phyloP scores from a whole-genome alignment of 2,888 invertebrate species.

The Drosophila mercatorum region DNA sequence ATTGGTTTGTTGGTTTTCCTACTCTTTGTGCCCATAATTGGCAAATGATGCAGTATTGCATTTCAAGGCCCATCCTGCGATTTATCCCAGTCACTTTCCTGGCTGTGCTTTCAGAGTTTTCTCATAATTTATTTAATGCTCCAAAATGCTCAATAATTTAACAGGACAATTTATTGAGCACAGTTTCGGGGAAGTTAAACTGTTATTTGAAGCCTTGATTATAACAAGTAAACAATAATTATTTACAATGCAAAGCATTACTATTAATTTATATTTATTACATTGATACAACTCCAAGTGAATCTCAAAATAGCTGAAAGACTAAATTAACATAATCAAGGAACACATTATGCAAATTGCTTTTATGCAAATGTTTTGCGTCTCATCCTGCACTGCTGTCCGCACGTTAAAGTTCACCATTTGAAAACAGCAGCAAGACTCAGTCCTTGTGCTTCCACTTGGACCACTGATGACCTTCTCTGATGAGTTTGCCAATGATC shows the following conservation, averaged over 20 bases:
- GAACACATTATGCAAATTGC: conserved; percentile 15
- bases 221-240: conserved; percentile 1
- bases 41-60: conserved; percentile 70
- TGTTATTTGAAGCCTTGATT: not conserved
- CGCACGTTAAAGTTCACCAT: not conserved
- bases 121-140: conserved; percentile 40
- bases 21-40: conserved; percentile 53
- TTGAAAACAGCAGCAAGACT: not conserved
- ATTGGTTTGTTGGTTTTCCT: conserved; percentile 48
- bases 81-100: conserved; percentile 40
- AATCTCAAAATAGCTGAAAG: not conserved
- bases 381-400: not conserved
- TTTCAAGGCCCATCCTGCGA: conserved; percentile 61
- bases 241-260: not conserved
- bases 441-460: not conserved
- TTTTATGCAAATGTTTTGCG: conserved; percentile 2
- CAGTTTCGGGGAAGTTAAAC: not conserved
- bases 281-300: not conserved
- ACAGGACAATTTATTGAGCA: not conserved
- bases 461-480: not conserved
- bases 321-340: conserved; percentile 12
- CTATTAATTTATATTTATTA: conserved; percentile 8
- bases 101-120: conserved; percentile 27
- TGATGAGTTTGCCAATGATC: not conserved
- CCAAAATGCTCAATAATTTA: conserved; percentile 15